phyloP scores from a whole-genome alignment of 2,888 invertebrate genomes.

The Hoplodrina blanda region DNA sequence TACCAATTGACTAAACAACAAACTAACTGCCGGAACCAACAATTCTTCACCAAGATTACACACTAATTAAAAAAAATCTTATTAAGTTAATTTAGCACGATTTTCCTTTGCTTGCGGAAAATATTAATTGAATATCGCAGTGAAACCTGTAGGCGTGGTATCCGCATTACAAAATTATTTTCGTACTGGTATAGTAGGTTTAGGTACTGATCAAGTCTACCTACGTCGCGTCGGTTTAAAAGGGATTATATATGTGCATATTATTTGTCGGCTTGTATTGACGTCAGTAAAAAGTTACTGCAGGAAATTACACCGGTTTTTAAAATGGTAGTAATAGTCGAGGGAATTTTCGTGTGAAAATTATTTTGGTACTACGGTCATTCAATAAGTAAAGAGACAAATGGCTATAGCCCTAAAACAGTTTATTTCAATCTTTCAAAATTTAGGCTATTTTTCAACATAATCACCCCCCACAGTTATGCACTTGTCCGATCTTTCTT shows the following conservation, averaged over 20 bases:
- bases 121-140: slow-evolving; percentile 31
- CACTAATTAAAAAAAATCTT: not conserved
- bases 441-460: no score
- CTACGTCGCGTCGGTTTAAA: slow-evolving; percentile 1
- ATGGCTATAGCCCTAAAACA: no score
- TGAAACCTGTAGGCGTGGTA: slow-evolving; percentile 38
- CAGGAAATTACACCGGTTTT: slow-evolving; percentile 35
- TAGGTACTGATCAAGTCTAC: slow-evolving; percentile 7
- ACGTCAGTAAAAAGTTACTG: slow-evolving; percentile 1
- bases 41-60: not conserved
- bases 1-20: not conserved
- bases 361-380: no score
- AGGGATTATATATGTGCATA: slow-evolving; percentile 25
- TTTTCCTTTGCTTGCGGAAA: slow-evolving; percentile 18
- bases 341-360: not conserved
- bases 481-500: no score
- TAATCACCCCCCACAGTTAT: no score
- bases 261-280: slow-evolving; percentile 9
- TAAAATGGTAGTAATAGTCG: not conserved
- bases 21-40: not conserved
- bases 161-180: slow-evolving; percentile 48
- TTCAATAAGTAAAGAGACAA: no score
- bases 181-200: slow-evolving; percentile 39
- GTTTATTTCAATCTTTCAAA: no score
- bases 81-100: not conserved